These are phyloP conservation scores for Amiota minor DNA, from an alignment of 2,888 invertebrate species.

Conservation along the genomic window DNA sequence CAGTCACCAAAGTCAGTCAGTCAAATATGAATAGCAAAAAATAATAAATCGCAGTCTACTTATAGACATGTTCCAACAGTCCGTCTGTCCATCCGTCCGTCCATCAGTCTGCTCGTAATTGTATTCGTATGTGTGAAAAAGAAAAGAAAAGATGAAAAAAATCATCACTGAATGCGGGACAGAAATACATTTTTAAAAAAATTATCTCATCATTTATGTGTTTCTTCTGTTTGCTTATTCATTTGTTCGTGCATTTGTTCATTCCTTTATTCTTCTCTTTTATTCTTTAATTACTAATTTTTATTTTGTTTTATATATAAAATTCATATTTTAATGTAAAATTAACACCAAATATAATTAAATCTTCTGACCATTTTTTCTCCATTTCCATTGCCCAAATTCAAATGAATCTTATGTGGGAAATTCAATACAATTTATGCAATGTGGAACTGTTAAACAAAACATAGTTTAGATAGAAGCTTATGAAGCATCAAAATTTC, in stretches of 20 bases:
- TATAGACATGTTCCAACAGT: not conserved
- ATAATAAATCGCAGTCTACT: not conserved
- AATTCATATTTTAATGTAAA: too few relatives aligned
- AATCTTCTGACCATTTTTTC: too few relatives aligned
- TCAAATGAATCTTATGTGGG: too few relatives aligned
- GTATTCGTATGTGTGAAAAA: not conserved
- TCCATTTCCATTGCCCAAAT: too few relatives aligned
- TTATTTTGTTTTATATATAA: too few relatives aligned
- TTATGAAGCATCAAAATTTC: too few relatives aligned
- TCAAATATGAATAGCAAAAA: constrained; percentile 7
- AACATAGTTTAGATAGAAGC: too few relatives aligned
- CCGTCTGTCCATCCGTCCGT: not conserved
- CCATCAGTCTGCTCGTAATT: not conserved
- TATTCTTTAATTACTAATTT: not conserved
- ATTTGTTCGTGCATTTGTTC: constrained; percentile 15
- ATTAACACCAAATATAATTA: too few relatives aligned
- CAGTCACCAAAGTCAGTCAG: constrained; percentile 1
- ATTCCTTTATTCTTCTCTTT: constrained; percentile 12
- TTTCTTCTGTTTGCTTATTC: constrained; percentile 6
- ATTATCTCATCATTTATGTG: constrained; percentile 54
- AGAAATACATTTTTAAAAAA: constrained; percentile 41
- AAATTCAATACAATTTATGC: too few relatives aligned
- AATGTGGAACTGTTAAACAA: too few relatives aligned
- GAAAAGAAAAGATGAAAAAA: not conserved
- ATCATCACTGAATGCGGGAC: constrained; percentile 26